Evolutionary conservation across 2,113 vertebrate species (phyloP).

Genomic region (Rhinolophus sinicus): DNA sequence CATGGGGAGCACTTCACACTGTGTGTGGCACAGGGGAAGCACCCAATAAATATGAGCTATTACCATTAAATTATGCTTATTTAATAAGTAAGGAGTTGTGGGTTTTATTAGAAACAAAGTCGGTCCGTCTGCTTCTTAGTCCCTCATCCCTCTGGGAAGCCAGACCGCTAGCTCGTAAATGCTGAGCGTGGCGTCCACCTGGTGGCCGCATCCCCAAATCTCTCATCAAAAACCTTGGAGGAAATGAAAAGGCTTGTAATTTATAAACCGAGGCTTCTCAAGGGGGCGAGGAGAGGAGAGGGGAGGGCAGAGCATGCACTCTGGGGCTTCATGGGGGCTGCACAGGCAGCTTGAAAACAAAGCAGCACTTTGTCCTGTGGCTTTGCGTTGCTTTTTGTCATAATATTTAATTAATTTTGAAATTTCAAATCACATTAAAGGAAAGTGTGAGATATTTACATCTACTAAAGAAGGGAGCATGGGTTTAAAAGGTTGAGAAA

Average conservation of each 20-base stretch:
- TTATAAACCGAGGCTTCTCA: slow-evolving; percentile 42
- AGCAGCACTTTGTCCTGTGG: slow-evolving; percentile 50
- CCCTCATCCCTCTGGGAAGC: slow-evolving; percentile 49
- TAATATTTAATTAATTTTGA: slow-evolving; percentile 66
- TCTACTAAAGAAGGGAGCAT: not conserved
- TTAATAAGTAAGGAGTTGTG: slow-evolving; percentile 46
- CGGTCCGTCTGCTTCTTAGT: not conserved
- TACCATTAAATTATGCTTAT: not conserved
- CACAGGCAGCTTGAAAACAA: not conserved
- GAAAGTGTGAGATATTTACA: slow-evolving; percentile 34
- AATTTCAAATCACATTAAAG: slow-evolving; percentile 66
- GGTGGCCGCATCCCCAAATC: slow-evolving; percentile 69
- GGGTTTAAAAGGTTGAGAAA: not conserved
- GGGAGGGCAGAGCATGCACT: not conserved
- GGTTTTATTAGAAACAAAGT: slow-evolving; percentile 56
- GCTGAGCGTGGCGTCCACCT: slow-evolving; percentile 36
- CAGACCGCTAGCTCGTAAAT: slow-evolving; percentile 45
- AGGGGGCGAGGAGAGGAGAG: not conserved
- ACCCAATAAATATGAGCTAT: slow-evolving; percentile 36
- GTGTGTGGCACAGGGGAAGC: slow-evolving; percentile 42
- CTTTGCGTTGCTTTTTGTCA: slow-evolving; percentile 51
- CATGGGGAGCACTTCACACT: not conserved
- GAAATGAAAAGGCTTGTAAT: slow-evolving; percentile 78
- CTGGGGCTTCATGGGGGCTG: accelerated
- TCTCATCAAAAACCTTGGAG: slow-evolving; percentile 72